A percentile compares a stretch with the other conserved stretches of the same genome.
phyloP scores from a whole-genome alignment of 2,888 invertebrate species.

The Stomorhina lunata region DNA sequence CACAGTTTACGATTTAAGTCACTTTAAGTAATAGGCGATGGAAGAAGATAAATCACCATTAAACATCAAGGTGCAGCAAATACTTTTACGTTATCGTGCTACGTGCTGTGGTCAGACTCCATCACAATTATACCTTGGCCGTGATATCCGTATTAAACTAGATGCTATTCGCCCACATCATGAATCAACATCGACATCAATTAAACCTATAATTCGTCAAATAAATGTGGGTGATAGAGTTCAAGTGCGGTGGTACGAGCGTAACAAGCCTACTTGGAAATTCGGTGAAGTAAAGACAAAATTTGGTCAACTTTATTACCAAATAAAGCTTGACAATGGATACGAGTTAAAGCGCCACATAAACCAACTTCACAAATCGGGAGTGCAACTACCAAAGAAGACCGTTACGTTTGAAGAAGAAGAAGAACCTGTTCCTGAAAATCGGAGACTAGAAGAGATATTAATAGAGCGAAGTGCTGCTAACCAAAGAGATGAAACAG shows the following conservation, averaged over 20 bases:
- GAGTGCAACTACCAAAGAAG: background rate
- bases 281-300: conserved; percentile 44
- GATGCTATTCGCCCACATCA: conserved; percentile 25
- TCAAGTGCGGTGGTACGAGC: conserved; percentile 18
- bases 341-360: conserved; percentile 54
- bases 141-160: conserved; percentile 35
- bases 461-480: background rate
- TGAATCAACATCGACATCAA: background rate
- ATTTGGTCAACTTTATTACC: conserved; percentile 44
- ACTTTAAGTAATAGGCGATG: conserved; percentile 47
- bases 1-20: no score
- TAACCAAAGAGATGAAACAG: background rate
- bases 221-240: conserved; percentile 38
- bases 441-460: background rate
- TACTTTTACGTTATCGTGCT: conserved; percentile 38
- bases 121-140: conserved; percentile 34
- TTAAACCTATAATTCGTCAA: conserved; percentile 2
- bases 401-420: background rate
- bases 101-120: conserved; percentile 37
- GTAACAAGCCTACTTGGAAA: conserved; percentile 48
- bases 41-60: conserved; percentile 77
- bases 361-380: conserved; percentile 27
- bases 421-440: background rate
- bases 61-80: conserved; percentile 32
- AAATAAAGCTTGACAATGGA: conserved; percentile 50